Evolutionary conservation across 53 echinoderm and acorn worm genomes (phyloP).

Genomic region (Mesocentrotus franciscanus): DNA sequence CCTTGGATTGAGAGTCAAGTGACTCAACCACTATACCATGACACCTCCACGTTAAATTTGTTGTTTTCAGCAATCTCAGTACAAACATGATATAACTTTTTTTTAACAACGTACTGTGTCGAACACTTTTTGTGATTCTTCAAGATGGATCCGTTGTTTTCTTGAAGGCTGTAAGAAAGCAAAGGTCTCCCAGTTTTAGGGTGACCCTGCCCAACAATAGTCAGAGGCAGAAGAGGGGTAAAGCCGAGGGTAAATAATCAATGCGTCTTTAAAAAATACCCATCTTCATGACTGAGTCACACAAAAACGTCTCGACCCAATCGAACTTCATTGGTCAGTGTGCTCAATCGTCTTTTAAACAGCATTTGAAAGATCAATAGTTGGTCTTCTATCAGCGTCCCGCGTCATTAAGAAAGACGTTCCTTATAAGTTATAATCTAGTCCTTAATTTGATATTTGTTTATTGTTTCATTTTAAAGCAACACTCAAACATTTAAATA

Average conservation of each 20-base stretch:
- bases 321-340: background rate
- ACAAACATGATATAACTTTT: background rate
- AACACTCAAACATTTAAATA: too few species aligned
- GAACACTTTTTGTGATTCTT: background rate
- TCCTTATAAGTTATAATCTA: too few species aligned
- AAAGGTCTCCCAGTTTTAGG: background rate
- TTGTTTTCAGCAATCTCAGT: too few species aligned
- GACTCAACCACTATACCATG: too few species aligned
- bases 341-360: background rate
- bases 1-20: too few species aligned
- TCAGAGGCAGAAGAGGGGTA: background rate
- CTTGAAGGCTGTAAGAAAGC: background rate
- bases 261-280: background rate
- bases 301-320: background rate
- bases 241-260: background rate
- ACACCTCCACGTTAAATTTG: too few species aligned
- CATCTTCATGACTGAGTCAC: background rate
- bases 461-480: too few species aligned
- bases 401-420: background rate
- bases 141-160: background rate
- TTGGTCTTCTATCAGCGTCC: background rate
- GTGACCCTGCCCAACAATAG: slow-evolving; percentile 4
- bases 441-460: too few species aligned
- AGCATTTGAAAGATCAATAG: background rate
- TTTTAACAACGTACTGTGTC: background rate